phyloP scores from a whole-genome alignment of 2,797 vertebrate species.

The Pempheris klunzingeri region DNA sequence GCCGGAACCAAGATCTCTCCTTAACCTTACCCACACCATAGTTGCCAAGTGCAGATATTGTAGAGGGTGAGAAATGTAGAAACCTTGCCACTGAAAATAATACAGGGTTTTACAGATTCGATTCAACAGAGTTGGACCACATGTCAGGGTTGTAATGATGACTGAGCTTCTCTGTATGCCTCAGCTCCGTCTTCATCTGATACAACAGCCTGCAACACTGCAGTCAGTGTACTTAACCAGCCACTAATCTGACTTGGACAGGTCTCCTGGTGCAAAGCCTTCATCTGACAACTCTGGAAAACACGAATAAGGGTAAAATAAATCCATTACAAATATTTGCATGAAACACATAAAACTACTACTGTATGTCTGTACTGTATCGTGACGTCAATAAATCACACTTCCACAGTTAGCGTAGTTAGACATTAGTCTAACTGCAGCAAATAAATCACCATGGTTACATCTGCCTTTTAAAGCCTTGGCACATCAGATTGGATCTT shows the following conservation, averaged over 20 bases:
- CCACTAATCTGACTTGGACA: slow-evolving; percentile 44
- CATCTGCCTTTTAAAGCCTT: slow-evolving; percentile 24
- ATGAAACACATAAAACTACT: slow-evolving; percentile 15
- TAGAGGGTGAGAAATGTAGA: not conserved
- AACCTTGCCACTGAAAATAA: not conserved
- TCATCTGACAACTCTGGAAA: slow-evolving; percentile 37
- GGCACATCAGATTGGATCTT: slow-evolving; percentile 37
- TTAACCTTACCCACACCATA: not conserved
- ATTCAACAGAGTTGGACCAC: not conserved
- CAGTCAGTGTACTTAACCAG: slow-evolving; percentile 41
- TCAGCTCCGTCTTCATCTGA: slow-evolving; percentile 30
- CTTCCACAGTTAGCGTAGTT: too few relatives aligned
- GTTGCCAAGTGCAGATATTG: not conserved
- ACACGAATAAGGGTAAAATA: slow-evolving; percentile 37
- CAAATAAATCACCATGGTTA: slow-evolving; percentile 26
- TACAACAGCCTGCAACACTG: not conserved
- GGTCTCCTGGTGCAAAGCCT: slow-evolving; percentile 22
- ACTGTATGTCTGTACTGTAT: slow-evolving; percentile 2
- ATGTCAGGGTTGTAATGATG: slow-evolving; percentile 22
- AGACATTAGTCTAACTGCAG: slow-evolving; percentile 28
- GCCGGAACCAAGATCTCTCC: not conserved
- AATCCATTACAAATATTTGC: slow-evolving; percentile 37
- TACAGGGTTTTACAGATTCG: not conserved
- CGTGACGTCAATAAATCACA: slow-evolving; percentile 21
- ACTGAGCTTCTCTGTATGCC: slow-evolving; percentile 19